phyloP scores from a whole-genome alignment of 2,113 vertebrate species.

The Entelurus aequoreus region DNA sequence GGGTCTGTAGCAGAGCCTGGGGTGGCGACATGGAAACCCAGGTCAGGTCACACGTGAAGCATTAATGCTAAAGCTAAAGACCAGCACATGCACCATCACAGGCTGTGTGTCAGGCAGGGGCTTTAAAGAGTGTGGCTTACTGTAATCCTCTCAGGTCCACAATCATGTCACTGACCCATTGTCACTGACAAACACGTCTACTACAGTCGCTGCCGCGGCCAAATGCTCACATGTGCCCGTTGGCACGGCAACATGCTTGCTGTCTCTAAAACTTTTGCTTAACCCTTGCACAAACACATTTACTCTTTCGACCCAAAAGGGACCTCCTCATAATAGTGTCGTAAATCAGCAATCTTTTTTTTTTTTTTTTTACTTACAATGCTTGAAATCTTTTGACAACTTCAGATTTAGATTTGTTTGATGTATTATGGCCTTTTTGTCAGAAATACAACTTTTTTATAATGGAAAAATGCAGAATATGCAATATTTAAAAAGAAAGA shows the following conservation, averaged over 20 bases:
- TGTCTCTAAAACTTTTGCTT: neutral
- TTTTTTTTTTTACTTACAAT: too few species aligned
- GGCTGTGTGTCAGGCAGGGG: neutral
- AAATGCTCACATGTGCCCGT: slow-evolving; percentile 29
- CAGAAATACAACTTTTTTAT: too few species aligned
- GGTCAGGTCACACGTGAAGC: neutral
- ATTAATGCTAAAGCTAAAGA: neutral
- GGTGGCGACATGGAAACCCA: neutral
- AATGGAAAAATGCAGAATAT: too few species aligned
- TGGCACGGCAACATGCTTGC: neutral
- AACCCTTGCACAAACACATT: too few species aligned
- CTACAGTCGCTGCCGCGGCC: neutral
- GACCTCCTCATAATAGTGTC: too few species aligned
- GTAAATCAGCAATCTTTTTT: too few species aligned
- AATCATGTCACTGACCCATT: slow-evolving; percentile 32
- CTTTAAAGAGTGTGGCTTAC: slow-evolving; percentile 33
- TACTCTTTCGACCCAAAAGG: too few species aligned
- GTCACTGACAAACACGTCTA: slow-evolving; percentile 4
- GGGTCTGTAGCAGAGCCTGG: slow-evolving; percentile 97
- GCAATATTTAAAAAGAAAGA: too few species aligned
- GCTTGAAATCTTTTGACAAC: too few species aligned
- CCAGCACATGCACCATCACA: neutral
- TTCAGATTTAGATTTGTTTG: too few species aligned
- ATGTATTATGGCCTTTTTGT: too few species aligned
- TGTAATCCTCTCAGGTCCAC: slow-evolving; percentile 42